A percentile compares a stretch with the other conserved stretches of the same genome.
These are phyloP conservation scores for Philereme vetulata DNA, from an alignment of 2,888 invertebrate species.

Conservation along the genomic window DNA sequence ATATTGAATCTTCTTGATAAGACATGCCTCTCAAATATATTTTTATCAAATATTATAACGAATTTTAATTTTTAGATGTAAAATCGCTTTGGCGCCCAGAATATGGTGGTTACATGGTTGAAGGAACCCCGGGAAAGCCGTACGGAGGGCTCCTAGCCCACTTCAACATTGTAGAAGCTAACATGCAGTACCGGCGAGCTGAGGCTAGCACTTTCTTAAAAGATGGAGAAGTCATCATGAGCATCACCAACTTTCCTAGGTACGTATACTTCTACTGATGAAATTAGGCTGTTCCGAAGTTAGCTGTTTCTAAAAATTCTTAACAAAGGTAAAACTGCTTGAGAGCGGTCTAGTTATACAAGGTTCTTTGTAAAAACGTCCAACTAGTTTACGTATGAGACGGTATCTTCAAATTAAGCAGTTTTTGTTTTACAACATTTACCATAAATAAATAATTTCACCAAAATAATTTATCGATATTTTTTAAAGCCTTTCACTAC, in stretches of 20 bases:
- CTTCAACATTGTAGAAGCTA: constrained; percentile 99
- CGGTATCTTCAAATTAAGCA: too few species aligned
- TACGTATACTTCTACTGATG: constrained; percentile 47
- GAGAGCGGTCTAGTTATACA: too few species aligned
- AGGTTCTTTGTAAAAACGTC: too few species aligned
- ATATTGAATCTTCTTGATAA: too few species aligned
- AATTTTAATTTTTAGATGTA: constrained; percentile 78
- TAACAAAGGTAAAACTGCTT: too few species aligned
- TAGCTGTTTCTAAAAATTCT: too few species aligned
- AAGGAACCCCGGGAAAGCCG: constrained; percentile 98
- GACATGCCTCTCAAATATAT: neutral
- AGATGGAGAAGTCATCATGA: constrained; percentile 93
- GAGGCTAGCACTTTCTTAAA: constrained; percentile 91
- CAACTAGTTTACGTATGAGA: too few species aligned
- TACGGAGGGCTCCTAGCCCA: constrained; percentile 97
- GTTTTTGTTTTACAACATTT: too few species aligned
- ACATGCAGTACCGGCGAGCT: constrained; percentile 95
- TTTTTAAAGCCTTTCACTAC: too few species aligned
- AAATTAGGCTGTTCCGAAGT: too few species aligned
- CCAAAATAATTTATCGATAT: too few species aligned
- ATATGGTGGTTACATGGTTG: constrained; percentile 99
- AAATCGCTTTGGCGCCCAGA: constrained; percentile 98
- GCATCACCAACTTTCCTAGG: constrained; percentile 97
- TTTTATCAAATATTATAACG: neutral
- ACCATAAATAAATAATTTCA: too few species aligned